Base-by-base conservation (phyloP, 1,140 invertebrate species). In the Diorhabda sublineata region DNA sequence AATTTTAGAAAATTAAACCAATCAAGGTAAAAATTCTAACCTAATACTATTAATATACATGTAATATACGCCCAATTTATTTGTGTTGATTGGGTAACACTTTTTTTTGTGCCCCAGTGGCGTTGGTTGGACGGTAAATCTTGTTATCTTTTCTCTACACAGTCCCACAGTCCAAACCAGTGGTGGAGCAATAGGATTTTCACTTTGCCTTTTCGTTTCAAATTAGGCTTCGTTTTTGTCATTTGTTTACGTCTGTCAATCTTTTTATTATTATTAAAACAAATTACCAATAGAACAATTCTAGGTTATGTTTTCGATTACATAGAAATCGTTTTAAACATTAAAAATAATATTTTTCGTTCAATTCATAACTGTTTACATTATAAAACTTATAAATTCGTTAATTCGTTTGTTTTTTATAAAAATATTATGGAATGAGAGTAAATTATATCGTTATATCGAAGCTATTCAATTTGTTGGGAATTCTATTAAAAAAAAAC, bases 141-240 rank as follows among this genome's bases (percentile, higher is more conserved):
- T 70, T 77, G 73, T 77, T 77, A 77, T 77, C 76, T 73, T 77
- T 74, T 71, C 70, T 68, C 67, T 64, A 63, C 59, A 64, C 61
- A 72, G 59, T 69, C 44, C 47, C 57, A 71, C 59, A 62, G 9
- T 62, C n/a, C 7, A 59, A 52, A 52, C 47, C 71, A 72, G 71
- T 72, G 71, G 71, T 69, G 71, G 71, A 61, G 71, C 26, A 61
- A 43, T 42, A 43, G 64, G 42, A 43, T 61, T 61, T 61, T 42
- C 26, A 61, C 42, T 61, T 61, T 61, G 26, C 59, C 59, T 61
- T 61, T 61, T 42, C 58, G 6, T 6, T 6, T 56, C n/a, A 56
- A 56, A 56, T 6, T 56, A 6, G 52, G n/a, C 6, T 56, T 7
- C 6, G n/a, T 7, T 56, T 7, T n/a, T 56, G 52, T 56, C 6